Base-by-base conservation (phyloP, 2,888 invertebrate species). In the Drosophila mulleri region DNA sequence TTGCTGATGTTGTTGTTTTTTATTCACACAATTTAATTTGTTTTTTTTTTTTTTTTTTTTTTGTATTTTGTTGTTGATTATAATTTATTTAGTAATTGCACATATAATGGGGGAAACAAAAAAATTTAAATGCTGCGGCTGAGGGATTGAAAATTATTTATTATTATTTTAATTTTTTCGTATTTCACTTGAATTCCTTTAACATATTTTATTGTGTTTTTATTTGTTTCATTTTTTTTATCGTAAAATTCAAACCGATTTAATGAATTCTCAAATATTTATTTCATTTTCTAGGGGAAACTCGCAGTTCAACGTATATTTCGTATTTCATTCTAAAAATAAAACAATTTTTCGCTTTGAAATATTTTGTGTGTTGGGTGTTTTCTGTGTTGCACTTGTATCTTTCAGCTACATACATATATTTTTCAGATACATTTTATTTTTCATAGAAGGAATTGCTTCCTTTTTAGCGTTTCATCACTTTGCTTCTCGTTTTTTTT, bases 1-100 rank as follows among this genome's bases (percentile, higher is more conserved):
- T 67, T 60, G 23, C 16, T 54, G 64, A 63, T 61, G 57, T 64
- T 63, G 37, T 26, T 26, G 26, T 60, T 58, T 67, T 80, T 80
- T 72, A 79, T 88, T 88, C 71, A 84, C 86, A 89, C 88, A 89
- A 89, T 71, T 65, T 75, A 71, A 77, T 47, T 58, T 26, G 45
- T 45, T 45, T 23, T 45, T 53, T 60, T 64, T 45, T 45, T 23
- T 45, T 53, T 60, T 64, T 23, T 45, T 45, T 23, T 45, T 53
- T 60, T 64, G 9, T 32, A 11, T 50, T 52, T 64, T 48, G n/a
- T 69, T 65, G 48, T 75, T 65, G 64, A 72, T 72, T 72, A 81
- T 68, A 67, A 75, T 78, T 79, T 79, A 82, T 83, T 80, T 68
- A 83, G 59, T 84, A 89, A 89, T 84, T 89, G 84, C 88, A 88